Evolutionary conservation across 2,113 vertebrate species (phyloP).

Genomic region (Ciconia boyciana): DNA sequence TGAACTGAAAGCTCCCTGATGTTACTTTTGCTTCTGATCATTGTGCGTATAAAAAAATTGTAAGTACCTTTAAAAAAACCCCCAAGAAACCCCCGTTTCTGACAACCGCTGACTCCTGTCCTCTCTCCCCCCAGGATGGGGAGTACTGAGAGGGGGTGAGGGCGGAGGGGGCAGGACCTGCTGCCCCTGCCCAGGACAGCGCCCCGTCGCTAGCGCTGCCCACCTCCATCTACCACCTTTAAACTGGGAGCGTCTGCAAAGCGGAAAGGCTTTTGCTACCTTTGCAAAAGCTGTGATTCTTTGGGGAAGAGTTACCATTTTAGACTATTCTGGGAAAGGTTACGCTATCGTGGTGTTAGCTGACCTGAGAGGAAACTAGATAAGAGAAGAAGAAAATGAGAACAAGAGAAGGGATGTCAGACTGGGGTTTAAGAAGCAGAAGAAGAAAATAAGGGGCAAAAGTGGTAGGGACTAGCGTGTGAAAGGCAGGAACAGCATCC

Average conservation of each 20-base stretch:
- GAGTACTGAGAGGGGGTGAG: background rate
- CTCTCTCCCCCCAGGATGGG: background rate
- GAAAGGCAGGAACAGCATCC: background rate
- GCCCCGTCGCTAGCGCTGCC: rapidly evolving
- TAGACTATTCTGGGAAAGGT: background rate
- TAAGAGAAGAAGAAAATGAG: background rate
- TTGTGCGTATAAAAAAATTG: background rate
- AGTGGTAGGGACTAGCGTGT: rapidly evolving
- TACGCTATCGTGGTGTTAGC: rapidly evolving
- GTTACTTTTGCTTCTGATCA: background rate
- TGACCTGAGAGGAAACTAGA: background rate
- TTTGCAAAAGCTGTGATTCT: background rate
- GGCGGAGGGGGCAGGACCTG: background rate
- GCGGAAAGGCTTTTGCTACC: background rate
- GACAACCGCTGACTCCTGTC: rapidly evolving
- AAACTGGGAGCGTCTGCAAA: rapidly evolving
- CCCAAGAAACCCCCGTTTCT: background rate
- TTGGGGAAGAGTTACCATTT: background rate
- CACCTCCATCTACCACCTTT: background rate
- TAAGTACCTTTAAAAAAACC: background rate
- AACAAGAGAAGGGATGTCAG: background rate
- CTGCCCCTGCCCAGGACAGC: too few species aligned
- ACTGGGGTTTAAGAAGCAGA: background rate
- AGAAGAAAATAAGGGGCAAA: background rate
- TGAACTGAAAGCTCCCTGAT: background rate